A percentile compares a stretch with the other conserved stretches of the same genome.
These are phyloP conservation scores for Eurytoma adleriae DNA, from an alignment of 2,888 invertebrate genomes.

Conservation along the genomic window DNA sequence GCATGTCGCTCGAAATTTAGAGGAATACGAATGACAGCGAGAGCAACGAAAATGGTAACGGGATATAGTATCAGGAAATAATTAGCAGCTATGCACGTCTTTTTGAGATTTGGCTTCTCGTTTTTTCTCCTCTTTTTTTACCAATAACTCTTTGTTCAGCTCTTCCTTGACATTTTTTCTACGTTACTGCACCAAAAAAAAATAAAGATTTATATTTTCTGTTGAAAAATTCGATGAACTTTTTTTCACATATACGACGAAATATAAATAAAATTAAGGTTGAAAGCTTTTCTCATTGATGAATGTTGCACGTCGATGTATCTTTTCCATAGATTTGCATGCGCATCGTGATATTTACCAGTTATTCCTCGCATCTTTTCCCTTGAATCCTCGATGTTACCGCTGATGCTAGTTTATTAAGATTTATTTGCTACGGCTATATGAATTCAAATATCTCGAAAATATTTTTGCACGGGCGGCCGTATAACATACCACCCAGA, in stretches of 20 bases:
- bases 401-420: conserved; percentile 44
- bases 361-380: conserved; percentile 7
- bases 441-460: conserved; percentile 22
- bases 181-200: conserved; percentile 3
- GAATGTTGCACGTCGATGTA: conserved; percentile 33
- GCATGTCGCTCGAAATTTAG: conserved; percentile 65
- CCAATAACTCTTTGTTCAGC: conserved; percentile 18
- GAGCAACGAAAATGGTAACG: conserved; percentile 69
- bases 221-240: conserved; percentile 21
- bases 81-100: conserved; percentile 64
- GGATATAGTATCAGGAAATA: conserved; percentile 65
- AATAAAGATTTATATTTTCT: neutral
- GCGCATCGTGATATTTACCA: conserved; percentile 37
- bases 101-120: conserved; percentile 43
- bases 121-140: conserved; percentile 33
- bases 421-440: conserved; percentile 41
- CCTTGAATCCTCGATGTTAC: conserved; percentile 21
- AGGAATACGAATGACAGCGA: conserved; percentile 68
- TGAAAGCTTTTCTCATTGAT: conserved; percentile 7
- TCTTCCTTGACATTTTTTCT: neutral
- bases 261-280: too few relatives aligned
- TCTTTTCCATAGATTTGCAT: conserved; percentile 42
- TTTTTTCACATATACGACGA: neutral
- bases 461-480: conserved; percentile 37
- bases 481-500: conserved; percentile 1